Conservation (phyloP, 1,140 invertebrate species). For the Zaprionus nigranus region DNA sequence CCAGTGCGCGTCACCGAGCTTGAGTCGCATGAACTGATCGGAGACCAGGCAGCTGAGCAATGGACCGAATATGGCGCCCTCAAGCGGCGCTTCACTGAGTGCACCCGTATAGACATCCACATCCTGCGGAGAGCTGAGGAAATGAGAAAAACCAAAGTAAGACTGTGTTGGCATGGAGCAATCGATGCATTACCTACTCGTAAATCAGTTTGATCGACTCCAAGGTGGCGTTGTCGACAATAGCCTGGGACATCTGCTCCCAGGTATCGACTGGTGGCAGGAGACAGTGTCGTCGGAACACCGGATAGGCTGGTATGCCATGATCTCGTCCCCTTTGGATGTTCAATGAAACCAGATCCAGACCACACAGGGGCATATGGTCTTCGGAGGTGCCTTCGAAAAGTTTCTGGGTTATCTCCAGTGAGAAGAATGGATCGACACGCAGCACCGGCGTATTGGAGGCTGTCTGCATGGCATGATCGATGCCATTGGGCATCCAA, state of each 20-base stretch:
- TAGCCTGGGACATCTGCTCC: conserved; percentile 88
- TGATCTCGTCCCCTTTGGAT: conserved; percentile 95
- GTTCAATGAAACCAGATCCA: conserved; percentile 94
- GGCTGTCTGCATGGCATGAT: conserved; percentile 87
- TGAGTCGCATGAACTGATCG: conserved; percentile 93
- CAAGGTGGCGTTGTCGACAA: conserved; percentile 87
- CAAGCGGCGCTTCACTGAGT: conserved; percentile 89
- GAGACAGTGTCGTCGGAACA: conserved; percentile 91
- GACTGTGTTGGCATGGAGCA: not conserved
- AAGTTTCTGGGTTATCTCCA: conserved; percentile 87
- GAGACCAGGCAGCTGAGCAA: conserved; percentile 94
- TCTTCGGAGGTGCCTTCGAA: conserved; percentile 87
- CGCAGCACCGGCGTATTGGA: conserved; percentile 88
- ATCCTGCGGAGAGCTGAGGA: conserved; percentile 89
- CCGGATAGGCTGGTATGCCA: conserved; percentile 92
- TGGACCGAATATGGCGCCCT: conserved; percentile 91
- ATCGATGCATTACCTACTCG: conserved; percentile 84
- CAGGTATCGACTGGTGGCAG: conserved; percentile 89
- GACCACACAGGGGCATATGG: conserved; percentile 86
- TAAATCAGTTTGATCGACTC: conserved; percentile 88
- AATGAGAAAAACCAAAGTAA: not conserved
- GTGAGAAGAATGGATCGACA: conserved; percentile 88
- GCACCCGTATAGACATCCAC: conserved; percentile 95
- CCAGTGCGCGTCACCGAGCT: conserved; percentile 93
- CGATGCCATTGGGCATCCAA: conserved; percentile 87